phyloP scores from a whole-genome alignment of 2,888 invertebrate genomes.

The Germaria angustata region DNA sequence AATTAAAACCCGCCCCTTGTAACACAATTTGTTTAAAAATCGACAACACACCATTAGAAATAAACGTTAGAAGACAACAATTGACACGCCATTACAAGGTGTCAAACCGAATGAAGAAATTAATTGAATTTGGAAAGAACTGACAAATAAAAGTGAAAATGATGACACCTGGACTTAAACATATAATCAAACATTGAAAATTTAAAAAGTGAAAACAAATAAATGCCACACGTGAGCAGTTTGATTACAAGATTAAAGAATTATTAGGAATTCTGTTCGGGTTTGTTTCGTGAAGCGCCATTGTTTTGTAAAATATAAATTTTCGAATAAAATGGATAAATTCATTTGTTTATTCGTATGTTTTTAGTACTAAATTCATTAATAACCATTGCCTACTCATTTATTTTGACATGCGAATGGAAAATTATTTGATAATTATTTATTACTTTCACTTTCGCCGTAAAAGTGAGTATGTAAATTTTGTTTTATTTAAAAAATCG shows the following conservation, averaged over 20 bases:
- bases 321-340: not conserved
- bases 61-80: conserved; percentile 40
- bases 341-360: not conserved
- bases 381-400: too few species aligned
- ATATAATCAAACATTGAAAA: conserved; percentile 27
- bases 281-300: conserved; percentile 24
- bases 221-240: conserved; percentile 62
- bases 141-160: conserved; percentile 77
- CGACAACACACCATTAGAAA: not conserved
- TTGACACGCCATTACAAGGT: conserved; percentile 71
- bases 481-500: too few species aligned
- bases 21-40: conserved; percentile 16
- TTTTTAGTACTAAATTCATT: not conserved
- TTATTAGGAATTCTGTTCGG: conserved; percentile 47
- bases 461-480: too few species aligned
- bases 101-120: conserved; percentile 68
- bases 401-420: conserved; percentile 35
- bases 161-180: conserved; percentile 66
- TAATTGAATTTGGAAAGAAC: conserved; percentile 52
- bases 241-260: conserved; percentile 47
- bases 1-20: conserved; percentile 36
- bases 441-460: too few species aligned
- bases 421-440: not conserved
- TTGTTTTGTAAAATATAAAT: conserved; percentile 6
- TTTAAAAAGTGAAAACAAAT: conserved; percentile 18